Evolutionary conservation across 2,888 invertebrate species (phyloP), one percentile per base, ranked within the genome.

Genomic region (Trichogramma dendrolimi): DNA sequence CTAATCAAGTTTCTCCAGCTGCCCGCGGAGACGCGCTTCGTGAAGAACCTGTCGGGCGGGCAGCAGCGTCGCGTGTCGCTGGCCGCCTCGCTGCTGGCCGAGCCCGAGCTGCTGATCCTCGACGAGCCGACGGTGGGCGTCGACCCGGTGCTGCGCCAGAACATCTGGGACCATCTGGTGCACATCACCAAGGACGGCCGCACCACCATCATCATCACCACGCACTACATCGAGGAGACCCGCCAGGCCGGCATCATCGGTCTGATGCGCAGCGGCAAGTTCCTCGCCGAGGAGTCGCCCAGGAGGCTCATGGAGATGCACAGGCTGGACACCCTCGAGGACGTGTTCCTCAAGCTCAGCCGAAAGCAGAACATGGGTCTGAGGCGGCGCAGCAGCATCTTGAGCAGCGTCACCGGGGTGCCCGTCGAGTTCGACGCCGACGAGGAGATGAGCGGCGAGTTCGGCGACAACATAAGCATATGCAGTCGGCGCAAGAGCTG

Each of bases 101-200:
- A 92, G 65, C 95, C 96, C 0, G 93, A 94, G 75, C 82, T 96
- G 42, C 80, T 96, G 63, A 95, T 96, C 72, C 81, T 96, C 61
- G 96, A 96, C 73, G 96, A 96, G 74, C 95, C 95, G 0, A 96
- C 95, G 0, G 95, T 94, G 11, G 96, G 95, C 44, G 91, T 96
- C 2, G 95, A 96, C 80, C 95, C 95, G 1, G 85, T 95, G 44
- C 80, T 96, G 8, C 82, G 93, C 65, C 90, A 92, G 77, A 89
- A 87, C 71, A 92, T 92, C 70, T 92, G 92, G 92, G 89, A 92
- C 76, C 89, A 92, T 79, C 80, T 92, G 64, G 90, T 92, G 44
- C 86, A 90, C 41, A 87, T 92, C 47, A 88, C 89, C 0, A 88
- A 86, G 74, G 87, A 85, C 67, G 88, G 88, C 10, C 84, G 85